Evolutionary conservation across 2,113 vertebrate species (phyloP).

Genomic region (Emydura subglobosa): DNA sequence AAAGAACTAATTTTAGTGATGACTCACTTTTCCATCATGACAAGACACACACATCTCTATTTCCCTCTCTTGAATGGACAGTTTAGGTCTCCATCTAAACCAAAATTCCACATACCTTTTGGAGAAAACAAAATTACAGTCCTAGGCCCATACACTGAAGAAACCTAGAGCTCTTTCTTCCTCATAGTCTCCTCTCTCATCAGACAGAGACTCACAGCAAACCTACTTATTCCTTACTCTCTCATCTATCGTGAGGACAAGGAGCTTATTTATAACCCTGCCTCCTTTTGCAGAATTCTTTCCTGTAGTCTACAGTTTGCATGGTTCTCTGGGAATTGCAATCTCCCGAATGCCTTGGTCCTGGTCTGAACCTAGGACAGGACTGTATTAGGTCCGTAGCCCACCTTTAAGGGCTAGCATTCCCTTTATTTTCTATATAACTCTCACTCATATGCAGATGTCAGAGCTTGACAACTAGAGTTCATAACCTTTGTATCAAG

Average conservation of each 20-base stretch:
- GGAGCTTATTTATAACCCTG: background rate
- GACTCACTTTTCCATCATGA: background rate
- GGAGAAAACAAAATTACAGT: background rate
- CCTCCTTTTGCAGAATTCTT: accelerated
- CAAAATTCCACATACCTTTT: background rate
- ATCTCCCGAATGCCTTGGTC: background rate
- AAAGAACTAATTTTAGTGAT: background rate
- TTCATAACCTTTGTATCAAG: background rate
- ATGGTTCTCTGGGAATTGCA: background rate
- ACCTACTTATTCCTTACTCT: accelerated
- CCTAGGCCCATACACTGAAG: background rate
- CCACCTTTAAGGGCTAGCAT: background rate
- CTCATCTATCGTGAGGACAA: background rate
- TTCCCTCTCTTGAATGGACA: background rate
- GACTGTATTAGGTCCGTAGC: background rate
- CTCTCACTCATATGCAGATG: background rate
- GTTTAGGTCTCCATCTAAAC: background rate
- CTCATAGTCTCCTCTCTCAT: background rate
- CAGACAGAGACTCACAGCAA: background rate
- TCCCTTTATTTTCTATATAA: background rate
- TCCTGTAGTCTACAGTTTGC: background rate
- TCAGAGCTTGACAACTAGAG: background rate
- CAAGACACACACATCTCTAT: background rate
- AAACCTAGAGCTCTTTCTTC: background rate
- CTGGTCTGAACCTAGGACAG: background rate